Base-by-base conservation (phyloP, 2,113 vertebrate genomes). In the Dascyllus trimaculatus region DNA sequence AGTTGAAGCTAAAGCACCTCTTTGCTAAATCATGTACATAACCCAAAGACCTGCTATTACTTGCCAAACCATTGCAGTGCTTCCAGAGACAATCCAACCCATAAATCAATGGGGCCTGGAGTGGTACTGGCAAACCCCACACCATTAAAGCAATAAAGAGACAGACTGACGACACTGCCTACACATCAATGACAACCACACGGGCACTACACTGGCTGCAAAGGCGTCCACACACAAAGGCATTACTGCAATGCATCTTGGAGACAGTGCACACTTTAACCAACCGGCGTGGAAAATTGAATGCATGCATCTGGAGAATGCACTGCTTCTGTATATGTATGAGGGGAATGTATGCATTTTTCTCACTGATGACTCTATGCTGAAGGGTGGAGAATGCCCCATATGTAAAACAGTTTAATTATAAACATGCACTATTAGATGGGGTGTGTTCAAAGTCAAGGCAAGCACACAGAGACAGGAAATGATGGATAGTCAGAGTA, bases 131-230 rank as follows among this genome's bases (percentile, higher is more conserved):
- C 90, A 90, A 90, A 88, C 53, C 73, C 56, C 62, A 58, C 77
- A 76, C 85, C 85, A 85, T 90, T 89, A 85, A 78, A 81, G 83
- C 83, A 81, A 89, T 88, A 87, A 91, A 87, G 89, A 85, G 60
- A 89, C 73, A 85, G 76, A 75, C 78, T 78, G 81, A 82, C 60
- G 74, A 87, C 84, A 84, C 67, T 66, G 52, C 53, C 81, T 79
- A 90, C 85, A 88, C 78, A 86, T 83, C 60, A 80, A 72, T 79
- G 83, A 89, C 70, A 63, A 75, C 56, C 78, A 69, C 71, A 71
- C 38, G 4, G 71, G 80, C 78, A 69, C 62, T 21, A 57, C 66
- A 51, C 49, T 26, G 15, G 76, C 77, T 68, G 66, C 80, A 82
- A 64, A 67, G 74, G 57, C 71, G 59, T 53, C 68, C 59, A 65